Base-by-base conservation (phyloP, 1,140 invertebrate genomes). In the Pseudoatta argentina region DNA sequence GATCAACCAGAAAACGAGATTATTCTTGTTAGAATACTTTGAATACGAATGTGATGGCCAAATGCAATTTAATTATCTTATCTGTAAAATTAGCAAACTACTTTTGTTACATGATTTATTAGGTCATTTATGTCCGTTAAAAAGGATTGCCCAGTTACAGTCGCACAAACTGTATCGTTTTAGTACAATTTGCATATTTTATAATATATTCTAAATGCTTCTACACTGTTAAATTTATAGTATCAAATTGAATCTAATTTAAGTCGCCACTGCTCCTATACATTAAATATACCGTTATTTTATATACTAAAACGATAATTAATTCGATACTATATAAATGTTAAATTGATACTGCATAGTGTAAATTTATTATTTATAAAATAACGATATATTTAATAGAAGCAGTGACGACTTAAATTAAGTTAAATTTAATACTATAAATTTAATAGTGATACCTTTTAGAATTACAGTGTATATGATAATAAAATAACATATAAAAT, bases 1-100 rank as follows among this genome's bases (percentile, higher is more conserved):
- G 64, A 81, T 59, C 64, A 21, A 71, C 55, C 66, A 21, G 53
- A 34, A 67, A 55, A n/a, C 48, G 27, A 69, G 77, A 63, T 44
- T 82, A 34, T 34, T 72, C n/a, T 34, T n/a, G 18, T 6, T 75
- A 2, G 2, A 39, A 7, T 30, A 39, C 10, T 71, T 57, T 18
- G 27, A 24, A 51, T 51, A 51, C 4, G 21, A 69, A 79, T 69
- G 14, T 34, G 34, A 21, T 7, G 21, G 10, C 12, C 18, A 61
- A 66, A 78, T 78, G 14, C n/a, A 21, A 67, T 14, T 61, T 10
- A n/a, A 12, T 30, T 27, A 30, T 66, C 10, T 63, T 76, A 24
- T 5, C n/a, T 57, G n/a, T 75, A n/a, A 75, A 59, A 39, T 2
- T 57, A 16, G n/a, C 7, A 3, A 39, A 21, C 3, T 3, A 21